Evolutionary conservation across 2,113 vertebrate species (phyloP).

Genomic region (Pangasianodon hypophthalmus): DNA sequence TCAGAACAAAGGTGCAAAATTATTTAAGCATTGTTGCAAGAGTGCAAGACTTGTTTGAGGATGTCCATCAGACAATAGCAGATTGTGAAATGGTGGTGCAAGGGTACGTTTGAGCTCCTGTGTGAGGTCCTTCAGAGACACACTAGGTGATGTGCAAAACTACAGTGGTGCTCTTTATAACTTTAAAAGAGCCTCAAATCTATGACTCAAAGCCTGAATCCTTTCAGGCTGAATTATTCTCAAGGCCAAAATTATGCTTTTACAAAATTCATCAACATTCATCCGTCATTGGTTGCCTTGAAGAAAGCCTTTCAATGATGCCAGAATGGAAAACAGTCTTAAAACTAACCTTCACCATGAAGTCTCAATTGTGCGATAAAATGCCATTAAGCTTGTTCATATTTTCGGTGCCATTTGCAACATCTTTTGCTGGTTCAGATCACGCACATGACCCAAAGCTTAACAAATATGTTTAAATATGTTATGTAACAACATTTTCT

Average conservation of each 20-base stretch:
- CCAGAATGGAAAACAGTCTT: conserved; percentile 24
- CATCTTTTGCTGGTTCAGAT: background rate
- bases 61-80: background rate
- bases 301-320: conserved; percentile 1
- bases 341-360: conserved; percentile 40
- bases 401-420: background rate
- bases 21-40: too few species aligned
- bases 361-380: conserved; percentile 8
- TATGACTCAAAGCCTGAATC: conserved; percentile 16
- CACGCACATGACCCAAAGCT: background rate
- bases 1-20: background rate
- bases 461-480: background rate
- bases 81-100: background rate
- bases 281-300: background rate
- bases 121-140: conserved; percentile 1
- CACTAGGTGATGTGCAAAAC: conserved; percentile 23
- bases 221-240: conserved; percentile 28
- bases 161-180: conserved; percentile 20
- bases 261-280: conserved; percentile 31
- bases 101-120: background rate
- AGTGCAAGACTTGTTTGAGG: background rate
- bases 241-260: conserved; percentile 40
- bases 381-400: background rate
- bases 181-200: conserved; percentile 14
- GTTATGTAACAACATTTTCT: background rate